Base-by-base conservation (phyloP, 2,113 vertebrate species). In the Mesocricetus auratus region DNA sequence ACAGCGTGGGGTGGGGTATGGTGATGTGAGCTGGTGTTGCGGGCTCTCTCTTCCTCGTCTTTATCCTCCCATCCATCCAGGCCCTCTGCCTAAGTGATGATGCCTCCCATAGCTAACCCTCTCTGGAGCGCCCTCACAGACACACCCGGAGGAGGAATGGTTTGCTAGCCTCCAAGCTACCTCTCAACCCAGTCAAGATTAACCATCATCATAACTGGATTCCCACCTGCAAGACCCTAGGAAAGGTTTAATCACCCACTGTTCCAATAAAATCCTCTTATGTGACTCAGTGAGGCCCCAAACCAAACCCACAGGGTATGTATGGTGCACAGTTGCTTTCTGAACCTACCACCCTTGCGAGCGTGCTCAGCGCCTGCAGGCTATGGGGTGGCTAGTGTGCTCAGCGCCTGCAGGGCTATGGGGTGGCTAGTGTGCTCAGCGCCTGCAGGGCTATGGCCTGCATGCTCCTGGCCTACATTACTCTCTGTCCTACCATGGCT, bases 201-300 rank as follows among this genome's bases (percentile, higher is more conserved):
- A 86, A 71, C 11, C 36, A 88, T 47, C 4, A 10, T 1, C 29
- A 3, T n/a, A 21, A 15, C n/a, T 16, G 3, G 88, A 71, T 56
- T 42, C 64, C 45, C 11, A 2, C 24, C 13, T 7, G 5, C 4
- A 4, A 75, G 64, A 1, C 64, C 26, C 64, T 1, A 26, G 26
- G 45, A 69, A 69, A 68, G 11, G 31, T 36, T 24, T 47, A 50
- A 2, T n/a, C 45, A 24, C 21, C 33, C 45, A 36, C 31, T 24
- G 60, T 8, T 21, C 26, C 47, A 68, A 16, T 0, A 16, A 74
- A 78, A 26, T 1, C 77, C 87, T 68, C 86, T 47, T 42, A 1
- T 62, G 21, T 42, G 56, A 31, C 12, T 9, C 0, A 45, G 4
- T 1, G 0, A 2, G 2, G 47, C 45, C 26, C 73, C 33, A 16